Percentiles rank a stretch among this genome's conserved stretches.
Evolutionary conservation across 1,140 invertebrate species (phyloP).

Genomic region (Stegodyphus mimosarum): DNA sequence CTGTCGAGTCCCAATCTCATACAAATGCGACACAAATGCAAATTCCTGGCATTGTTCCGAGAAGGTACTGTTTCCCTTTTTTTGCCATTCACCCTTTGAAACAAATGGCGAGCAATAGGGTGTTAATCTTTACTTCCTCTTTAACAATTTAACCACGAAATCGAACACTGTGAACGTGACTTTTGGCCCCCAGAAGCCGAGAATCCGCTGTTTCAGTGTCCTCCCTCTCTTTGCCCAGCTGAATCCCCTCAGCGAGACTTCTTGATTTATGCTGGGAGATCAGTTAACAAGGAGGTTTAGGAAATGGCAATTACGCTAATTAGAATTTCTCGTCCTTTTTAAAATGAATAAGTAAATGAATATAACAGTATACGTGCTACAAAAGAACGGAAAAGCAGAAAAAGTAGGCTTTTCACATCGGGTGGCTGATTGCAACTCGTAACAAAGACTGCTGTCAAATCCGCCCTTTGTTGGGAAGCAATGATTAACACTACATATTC

Average conservation of each 20-base stretch:
- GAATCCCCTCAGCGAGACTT: neutral
- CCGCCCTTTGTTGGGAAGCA: neutral
- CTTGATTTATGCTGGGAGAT: slow-evolving; percentile 4
- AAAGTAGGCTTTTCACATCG: neutral
- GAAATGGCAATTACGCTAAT: slow-evolving; percentile 18
- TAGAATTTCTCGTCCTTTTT: slow-evolving; percentile 6
- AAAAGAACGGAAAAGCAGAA: neutral
- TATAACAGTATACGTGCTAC: neutral
- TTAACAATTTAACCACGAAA: slow-evolving; percentile 25
- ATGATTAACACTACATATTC: neutral
- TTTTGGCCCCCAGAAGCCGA: neutral
- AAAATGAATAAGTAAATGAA: slow-evolving; percentile 24
- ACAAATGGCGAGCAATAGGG: neutral
- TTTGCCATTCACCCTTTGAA: neutral
- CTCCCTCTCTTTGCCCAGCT: no score
- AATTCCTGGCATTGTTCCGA: slow-evolving; percentile 12
- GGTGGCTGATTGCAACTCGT: neutral
- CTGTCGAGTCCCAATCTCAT: neutral
- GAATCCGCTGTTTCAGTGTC: no score
- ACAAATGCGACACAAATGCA: slow-evolving; percentile 9
- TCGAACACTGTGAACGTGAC: slow-evolving; percentile 3
- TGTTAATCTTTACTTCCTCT: slow-evolving; percentile 18
- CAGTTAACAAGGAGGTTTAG: neutral
- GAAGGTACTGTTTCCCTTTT: neutral
- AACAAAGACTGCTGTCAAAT: slow-evolving; percentile 7